Base-by-base conservation (phyloP, 2,113 vertebrate genomes). In the Pachypanchax playfairii region DNA sequence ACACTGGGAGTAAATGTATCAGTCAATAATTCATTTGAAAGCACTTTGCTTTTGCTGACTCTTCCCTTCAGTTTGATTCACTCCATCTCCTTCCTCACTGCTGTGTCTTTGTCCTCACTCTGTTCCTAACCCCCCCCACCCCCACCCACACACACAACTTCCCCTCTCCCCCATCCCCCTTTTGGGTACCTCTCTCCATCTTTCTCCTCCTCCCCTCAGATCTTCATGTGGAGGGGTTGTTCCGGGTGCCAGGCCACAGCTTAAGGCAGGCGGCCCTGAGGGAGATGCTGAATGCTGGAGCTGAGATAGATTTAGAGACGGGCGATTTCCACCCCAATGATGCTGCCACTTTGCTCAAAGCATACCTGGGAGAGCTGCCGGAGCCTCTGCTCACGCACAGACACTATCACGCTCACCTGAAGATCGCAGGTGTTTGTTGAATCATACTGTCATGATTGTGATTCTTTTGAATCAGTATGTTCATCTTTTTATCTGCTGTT, bases 291-390 rank as follows among this genome's bases (percentile, higher is more conserved):
- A 98, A 98, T 73, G 91, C 89, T 4, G 97, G 95, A 41, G 75
- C 89, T 20, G 95, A 98, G 72, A 92, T 99, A 67, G 95, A 99
- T 83, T 91, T 99, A 77, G 95, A 98, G 63, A 93, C 94, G 4
- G 96, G 95, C 1, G 94, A 96, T 41, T 99, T 96, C 92, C 96
- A 99, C 79, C 95, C 96, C 55, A 98, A 98, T 20, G 97, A 99
- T 52, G 94, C 94, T 0, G 97, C 97, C 77, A 95, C 96, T 0
- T 73, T 98, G 70, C 93, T 98, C 64, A 99, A 99, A 88, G 85
- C 92, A 80, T 99, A 93, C 86, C 89, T 99, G 65, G 96, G 96
- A 43, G 96, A 99, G 86, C 90, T 99, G 69, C 96, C 97, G 6
- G 96, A 98, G 77, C 95, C 96, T 0, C 85, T 99, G 85, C 92